phyloP scores from a whole-genome alignment of 2,797 vertebrate genomes.

The Sebastolobus altivelis region DNA sequence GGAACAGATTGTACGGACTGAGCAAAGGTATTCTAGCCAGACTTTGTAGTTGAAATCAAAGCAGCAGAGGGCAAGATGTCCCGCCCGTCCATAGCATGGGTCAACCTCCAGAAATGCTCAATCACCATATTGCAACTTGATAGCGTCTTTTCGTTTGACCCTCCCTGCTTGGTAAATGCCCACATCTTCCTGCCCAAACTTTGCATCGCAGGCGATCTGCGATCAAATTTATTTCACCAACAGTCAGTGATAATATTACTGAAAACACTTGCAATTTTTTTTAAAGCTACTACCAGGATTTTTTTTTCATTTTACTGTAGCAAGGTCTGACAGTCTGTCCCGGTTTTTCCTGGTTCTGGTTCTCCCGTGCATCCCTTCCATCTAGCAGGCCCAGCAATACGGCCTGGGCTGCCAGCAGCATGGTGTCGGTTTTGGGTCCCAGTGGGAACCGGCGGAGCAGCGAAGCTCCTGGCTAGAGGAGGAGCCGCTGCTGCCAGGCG shows the following conservation, averaged over 20 bases:
- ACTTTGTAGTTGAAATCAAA: not conserved
- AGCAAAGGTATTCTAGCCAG: not conserved
- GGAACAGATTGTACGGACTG: not conserved
- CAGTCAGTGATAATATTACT: too few species aligned
- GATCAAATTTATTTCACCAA: not conserved
- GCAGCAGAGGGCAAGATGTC: not conserved
- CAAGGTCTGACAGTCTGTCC: too few species aligned
- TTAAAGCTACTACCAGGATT: not conserved
- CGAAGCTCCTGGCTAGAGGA: too few species aligned
- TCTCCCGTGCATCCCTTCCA: too few species aligned
- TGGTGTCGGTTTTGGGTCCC: too few species aligned
- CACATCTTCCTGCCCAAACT: not conserved
- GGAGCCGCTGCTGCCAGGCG: too few species aligned
- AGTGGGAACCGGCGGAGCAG: rapidly evolving
- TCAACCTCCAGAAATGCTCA: not conserved
- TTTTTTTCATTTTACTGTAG: too few species aligned
- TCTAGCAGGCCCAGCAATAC: too few species aligned
- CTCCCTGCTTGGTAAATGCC: not conserved
- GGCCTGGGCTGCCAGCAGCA: too few species aligned
- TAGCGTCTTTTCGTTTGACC: not conserved
- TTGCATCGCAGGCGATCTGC: not conserved
- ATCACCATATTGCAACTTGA: not conserved
- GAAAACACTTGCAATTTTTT: not conserved
- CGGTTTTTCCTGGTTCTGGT: too few species aligned
- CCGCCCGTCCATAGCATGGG: rapidly evolving